Conservation (phyloP, 1,140 invertebrate genomes). For the Cydia amplana region DNA sequence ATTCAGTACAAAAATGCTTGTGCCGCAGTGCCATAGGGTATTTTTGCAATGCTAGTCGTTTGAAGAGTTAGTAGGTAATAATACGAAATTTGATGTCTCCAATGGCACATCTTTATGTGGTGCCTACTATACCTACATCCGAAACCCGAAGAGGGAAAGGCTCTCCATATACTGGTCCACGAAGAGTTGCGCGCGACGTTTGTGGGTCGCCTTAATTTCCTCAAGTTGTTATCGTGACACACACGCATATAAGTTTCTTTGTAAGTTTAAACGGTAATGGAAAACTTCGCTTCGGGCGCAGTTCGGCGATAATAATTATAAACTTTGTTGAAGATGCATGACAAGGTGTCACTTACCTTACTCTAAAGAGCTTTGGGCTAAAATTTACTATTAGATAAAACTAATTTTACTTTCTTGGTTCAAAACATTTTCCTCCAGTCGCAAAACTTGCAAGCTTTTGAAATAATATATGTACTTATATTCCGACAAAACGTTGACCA, state of each 20-base stretch:
- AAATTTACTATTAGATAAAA: background rate
- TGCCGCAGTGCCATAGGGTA: too few species aligned
- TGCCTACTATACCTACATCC: background rate
- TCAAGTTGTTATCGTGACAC: slow-evolving; percentile 20
- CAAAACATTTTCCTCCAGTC: background rate
- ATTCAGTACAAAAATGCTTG: too few species aligned
- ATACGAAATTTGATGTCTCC: too few species aligned
- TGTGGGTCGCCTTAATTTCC: slow-evolving; percentile 29
- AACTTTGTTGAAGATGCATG: background rate
- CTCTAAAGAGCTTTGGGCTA: background rate
- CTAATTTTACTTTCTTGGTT: background rate
- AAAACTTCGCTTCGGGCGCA: slow-evolving; percentile 9
- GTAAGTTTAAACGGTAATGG: slow-evolving; percentile 31
- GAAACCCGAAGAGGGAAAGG: background rate
- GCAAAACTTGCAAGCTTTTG: too few species aligned
- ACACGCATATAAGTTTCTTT: slow-evolving; percentile 26
- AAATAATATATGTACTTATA: too few species aligned
- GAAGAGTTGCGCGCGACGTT: slow-evolving; percentile 4
- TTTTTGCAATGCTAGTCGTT: too few species aligned
- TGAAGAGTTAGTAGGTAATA: too few species aligned
- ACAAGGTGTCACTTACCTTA: background rate
- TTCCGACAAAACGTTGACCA: too few species aligned
- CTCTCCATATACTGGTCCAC: background rate
- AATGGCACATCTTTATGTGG: too few species aligned
- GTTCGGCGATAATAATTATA: slow-evolving; percentile 11